phyloP scores from a whole-genome alignment of 1,140 invertebrate species.

The Heliconius himera region DNA sequence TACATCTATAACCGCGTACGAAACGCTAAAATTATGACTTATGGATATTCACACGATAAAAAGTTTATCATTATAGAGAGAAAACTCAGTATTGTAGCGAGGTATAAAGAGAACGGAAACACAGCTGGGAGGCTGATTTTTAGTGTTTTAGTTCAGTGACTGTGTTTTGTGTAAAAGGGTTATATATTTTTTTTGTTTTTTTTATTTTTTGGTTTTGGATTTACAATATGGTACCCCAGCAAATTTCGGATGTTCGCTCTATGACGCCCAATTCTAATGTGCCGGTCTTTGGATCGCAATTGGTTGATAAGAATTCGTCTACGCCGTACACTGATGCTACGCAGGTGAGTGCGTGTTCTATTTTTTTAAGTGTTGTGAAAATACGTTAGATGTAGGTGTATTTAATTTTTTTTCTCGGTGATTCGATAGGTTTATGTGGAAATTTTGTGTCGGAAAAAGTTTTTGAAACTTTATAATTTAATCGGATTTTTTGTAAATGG shows the following conservation, averaged over 20 bases:
- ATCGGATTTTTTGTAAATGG: neutral
- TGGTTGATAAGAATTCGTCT: slow-evolving; percentile 93
- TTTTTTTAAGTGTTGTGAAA: neutral
- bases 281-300: slow-evolving; percentile 90
- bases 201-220: slow-evolving; percentile 47
- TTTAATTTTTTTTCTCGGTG: neutral
- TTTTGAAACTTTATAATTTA: neutral
- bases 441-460: neutral
- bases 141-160: slow-evolving; percentile 70
- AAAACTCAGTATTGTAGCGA: slow-evolving; percentile 75
- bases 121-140: slow-evolving; percentile 61
- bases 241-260: slow-evolving; percentile 79
- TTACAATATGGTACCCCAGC: slow-evolving; percentile 81
- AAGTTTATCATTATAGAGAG: slow-evolving; percentile 67
- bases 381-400: neutral
- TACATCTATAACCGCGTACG: slow-evolving; percentile 60
- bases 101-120: slow-evolving; percentile 71
- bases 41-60: slow-evolving; percentile 72
- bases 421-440: neutral
- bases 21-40: slow-evolving; percentile 79
- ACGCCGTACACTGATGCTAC: slow-evolving; percentile 98
- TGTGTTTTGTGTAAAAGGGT: slow-evolving; percentile 68
- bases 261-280: slow-evolving; percentile 75
- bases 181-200: slow-evolving; percentile 35
- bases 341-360: slow-evolving; percentile 86